Percentiles rank a stretch among this genome's conserved stretches.
phyloP scores from a whole-genome alignment of 2,797 vertebrate species.

The Novumbra hubbsi region DNA sequence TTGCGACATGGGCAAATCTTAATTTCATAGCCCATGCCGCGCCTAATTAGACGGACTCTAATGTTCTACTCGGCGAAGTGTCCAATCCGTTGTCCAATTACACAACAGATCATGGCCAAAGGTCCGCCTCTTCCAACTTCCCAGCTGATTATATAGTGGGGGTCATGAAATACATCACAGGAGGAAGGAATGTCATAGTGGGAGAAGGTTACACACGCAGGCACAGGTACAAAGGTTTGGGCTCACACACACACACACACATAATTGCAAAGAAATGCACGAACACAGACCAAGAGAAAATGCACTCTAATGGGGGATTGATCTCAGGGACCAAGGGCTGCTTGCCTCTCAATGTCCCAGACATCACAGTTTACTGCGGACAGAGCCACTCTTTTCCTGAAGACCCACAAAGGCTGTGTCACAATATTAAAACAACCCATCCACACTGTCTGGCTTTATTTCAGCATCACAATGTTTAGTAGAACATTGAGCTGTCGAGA shows the following conservation, averaged over 20 bases:
- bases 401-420: constrained; percentile 58
- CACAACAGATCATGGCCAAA: constrained; percentile 74
- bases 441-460: constrained; percentile 37
- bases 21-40: constrained; percentile 68
- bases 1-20: constrained; percentile 69
- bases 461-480: constrained; percentile 66
- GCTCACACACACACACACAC: constrained; percentile 4
- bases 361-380: constrained; percentile 55
- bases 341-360: constrained; percentile 61
- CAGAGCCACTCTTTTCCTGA: constrained; percentile 67
- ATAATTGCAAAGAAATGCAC: constrained; percentile 10
- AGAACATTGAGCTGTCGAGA: background rate
- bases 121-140: constrained; percentile 68
- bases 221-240: background rate
- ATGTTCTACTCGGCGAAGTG: constrained; percentile 75
- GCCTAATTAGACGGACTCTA: constrained; percentile 76
- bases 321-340: constrained; percentile 56
- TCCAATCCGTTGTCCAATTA: constrained; percentile 80
- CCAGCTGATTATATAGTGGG: constrained; percentile 67
- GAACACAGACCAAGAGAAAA: constrained; percentile 10
- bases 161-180: constrained; percentile 55
- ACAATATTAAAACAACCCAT: constrained; percentile 55
- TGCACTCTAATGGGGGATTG: constrained; percentile 45
- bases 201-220: constrained; percentile 30
- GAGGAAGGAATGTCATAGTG: constrained; percentile 47